Evolutionary conservation across 2,113 vertebrate genomes (phyloP), one percentile per base, ranked within the genome.

Genomic region (Bubo scandiacus): DNA sequence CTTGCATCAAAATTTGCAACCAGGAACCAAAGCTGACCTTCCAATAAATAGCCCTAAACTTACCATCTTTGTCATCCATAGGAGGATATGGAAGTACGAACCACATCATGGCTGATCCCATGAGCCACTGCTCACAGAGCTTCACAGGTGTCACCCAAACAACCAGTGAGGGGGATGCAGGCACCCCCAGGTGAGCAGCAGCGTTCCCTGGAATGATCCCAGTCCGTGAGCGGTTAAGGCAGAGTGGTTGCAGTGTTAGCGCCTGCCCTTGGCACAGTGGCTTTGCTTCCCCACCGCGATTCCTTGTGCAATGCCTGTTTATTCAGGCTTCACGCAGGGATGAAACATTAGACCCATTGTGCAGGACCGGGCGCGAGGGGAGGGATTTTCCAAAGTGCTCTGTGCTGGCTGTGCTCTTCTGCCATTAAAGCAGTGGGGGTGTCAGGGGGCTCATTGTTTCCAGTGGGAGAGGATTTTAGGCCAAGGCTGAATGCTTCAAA

Each of bases 241-340:
- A 0, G 49, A 45, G 81, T 3, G 10, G 51, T 36, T 14, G 71
- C 6, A 23, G 72, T 0, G 0, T 26, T 32, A 4, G 43, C 1
- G 34, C 57, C 54, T 36, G 86, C 82, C 54, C 45, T 86, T 70
- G 92, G 86, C 72, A 57, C 21, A 2, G 47, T 3, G 1, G 54
- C 91, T 73, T 66, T 0, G 4, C 81, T 29, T 90, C 85, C 94
- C 92, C 67, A 15, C 45, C 2, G 1, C 0, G 7, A 18, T 27
- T 88, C 93, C 92, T 93, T 95, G 84, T 62, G 81, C 92, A 96
- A 88, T 80, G 74, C 70, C 92, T 93, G 66, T 82, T 94, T 80
- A 7, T 94, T 94, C 85, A 83, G 93, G 85, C 96, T 65, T 81
- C 96, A 70, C 4, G 4, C 87, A 51, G 90, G 63, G 96, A 97